Evolutionary conservation across 2,113 vertebrate species (phyloP), one percentile per base, ranked within the genome.

Genomic region (Triplophysa dalaica): DNA sequence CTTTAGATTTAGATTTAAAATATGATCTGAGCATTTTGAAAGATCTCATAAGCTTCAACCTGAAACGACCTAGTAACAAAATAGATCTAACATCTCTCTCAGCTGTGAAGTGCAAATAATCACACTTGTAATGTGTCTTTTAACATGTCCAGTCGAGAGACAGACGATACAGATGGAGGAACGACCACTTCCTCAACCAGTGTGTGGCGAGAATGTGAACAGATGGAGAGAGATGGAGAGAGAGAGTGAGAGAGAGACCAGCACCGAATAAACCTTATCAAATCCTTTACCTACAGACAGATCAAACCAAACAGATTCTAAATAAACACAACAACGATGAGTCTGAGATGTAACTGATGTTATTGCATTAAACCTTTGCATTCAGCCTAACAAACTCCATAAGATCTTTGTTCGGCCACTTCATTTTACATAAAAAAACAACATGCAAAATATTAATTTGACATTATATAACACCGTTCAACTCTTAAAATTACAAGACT

Each of bases 141-240:
- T 60, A 41, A 73, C 70, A 63, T 14, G 8, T 63, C 41, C 45
- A 8, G 43, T 19, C 56, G 43, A 14, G 38, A 75, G 52, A 73
- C 19, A 73, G 12, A 21, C 33, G 9, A 75, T 48, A 19, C 73
- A 75, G 58, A 75, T 26, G 72, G 58, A 62, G 22, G 58, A 24
- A 13, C 10, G 41, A 48, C 70, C 22, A 50, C 73, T 79, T 60
- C 52, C 77, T 79, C 76, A 21, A 64, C 65, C 29, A 43, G 5
- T 19, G 64, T 69, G 65, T 68, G 70, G 63, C 54, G n/a, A 26
- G 33, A 72, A 73, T 56, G 45, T 72, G 58, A 61, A 74, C 81
- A 70, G 68, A 78, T 63, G 68, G 67, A 5, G 38, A 70, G 21
- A 75, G 2, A 21, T 14, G 58, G 38, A 41, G 14, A 62, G 60